Evolutionary conservation across 2,797 vertebrate genomes (phyloP).

Genomic region (Pseudochromis fuscus): DNA sequence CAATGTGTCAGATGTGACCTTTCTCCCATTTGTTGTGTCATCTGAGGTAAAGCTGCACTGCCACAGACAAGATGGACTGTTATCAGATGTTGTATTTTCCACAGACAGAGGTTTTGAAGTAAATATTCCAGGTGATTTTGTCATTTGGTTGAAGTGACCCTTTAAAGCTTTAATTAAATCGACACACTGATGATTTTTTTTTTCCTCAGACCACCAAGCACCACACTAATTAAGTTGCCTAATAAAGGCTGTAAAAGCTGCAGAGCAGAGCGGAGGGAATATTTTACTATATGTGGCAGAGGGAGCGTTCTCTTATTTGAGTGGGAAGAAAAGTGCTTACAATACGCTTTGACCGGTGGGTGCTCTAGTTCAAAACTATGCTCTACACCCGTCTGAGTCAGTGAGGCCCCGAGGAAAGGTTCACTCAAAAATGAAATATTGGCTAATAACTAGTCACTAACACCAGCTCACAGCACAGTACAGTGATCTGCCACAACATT

Average conservation of each 20-base stretch:
- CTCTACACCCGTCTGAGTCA: neutral
- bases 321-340: neutral
- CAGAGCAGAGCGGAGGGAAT: neutral
- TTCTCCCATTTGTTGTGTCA: neutral
- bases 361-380: neutral
- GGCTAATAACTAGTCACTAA: neutral
- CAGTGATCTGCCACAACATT: too few relatives aligned
- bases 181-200: neutral
- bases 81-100: neutral
- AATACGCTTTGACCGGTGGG: neutral
- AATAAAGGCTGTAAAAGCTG: neutral
- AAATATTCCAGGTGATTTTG: too few relatives aligned
- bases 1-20: too few relatives aligned
- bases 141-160: neutral
- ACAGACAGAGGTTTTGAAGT: neutral
- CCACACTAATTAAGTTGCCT: neutral
- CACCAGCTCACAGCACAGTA: too few relatives aligned
- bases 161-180: constrained; percentile 1
- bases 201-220: neutral
- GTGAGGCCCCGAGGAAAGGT: neutral
- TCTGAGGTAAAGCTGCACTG: neutral
- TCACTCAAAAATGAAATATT: neutral
- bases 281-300: neutral
- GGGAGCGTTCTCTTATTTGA: neutral
- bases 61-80: neutral